These are phyloP conservation scores for Metalampra italica DNA, from an alignment of 2,888 invertebrate species.

Conservation along the genomic window DNA sequence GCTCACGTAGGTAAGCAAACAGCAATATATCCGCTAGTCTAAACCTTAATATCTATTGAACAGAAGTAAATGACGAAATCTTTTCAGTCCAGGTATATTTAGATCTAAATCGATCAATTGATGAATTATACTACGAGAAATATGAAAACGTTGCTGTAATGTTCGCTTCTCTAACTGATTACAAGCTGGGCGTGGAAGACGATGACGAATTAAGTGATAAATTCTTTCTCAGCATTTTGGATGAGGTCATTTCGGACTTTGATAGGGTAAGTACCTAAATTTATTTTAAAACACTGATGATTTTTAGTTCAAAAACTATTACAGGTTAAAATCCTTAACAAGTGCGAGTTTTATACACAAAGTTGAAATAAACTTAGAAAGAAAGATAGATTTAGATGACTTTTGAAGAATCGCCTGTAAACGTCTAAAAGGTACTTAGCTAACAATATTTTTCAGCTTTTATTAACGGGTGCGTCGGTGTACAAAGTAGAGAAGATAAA, in stretches of 20 bases:
- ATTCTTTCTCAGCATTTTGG: slow-evolving; percentile 85
- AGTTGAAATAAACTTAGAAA: no score
- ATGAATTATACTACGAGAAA: slow-evolving; percentile 91
- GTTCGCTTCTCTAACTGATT: slow-evolving; percentile 96
- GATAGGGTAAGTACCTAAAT: slow-evolving; percentile 85
- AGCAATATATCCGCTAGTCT: not conserved
- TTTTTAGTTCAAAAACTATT: no score
- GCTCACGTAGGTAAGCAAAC: slow-evolving; percentile 90
- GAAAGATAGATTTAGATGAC: no score
- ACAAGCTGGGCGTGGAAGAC: slow-evolving; percentile 82
- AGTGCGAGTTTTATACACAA: no score
- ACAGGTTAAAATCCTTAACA: no score
- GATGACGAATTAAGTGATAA: slow-evolving; percentile 82
- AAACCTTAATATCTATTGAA: not conserved
- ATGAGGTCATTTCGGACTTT: slow-evolving; percentile 95
- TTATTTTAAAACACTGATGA: no score
- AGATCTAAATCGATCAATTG: slow-evolving; percentile 82
- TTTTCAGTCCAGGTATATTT: slow-evolving; percentile 87
- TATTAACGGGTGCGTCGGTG: slow-evolving; percentile 80
- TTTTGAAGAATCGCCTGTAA: no score
- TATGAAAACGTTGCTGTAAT: slow-evolving; percentile 95
- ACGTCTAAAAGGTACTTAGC: no score
- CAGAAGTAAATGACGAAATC: slow-evolving; percentile 4
- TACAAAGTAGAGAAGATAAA: slow-evolving; percentile 96
- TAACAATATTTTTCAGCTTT: slow-evolving; percentile 64